phyloP scores from a whole-genome alignment of 1,140 invertebrate species.

The Brachionus rubens region DNA sequence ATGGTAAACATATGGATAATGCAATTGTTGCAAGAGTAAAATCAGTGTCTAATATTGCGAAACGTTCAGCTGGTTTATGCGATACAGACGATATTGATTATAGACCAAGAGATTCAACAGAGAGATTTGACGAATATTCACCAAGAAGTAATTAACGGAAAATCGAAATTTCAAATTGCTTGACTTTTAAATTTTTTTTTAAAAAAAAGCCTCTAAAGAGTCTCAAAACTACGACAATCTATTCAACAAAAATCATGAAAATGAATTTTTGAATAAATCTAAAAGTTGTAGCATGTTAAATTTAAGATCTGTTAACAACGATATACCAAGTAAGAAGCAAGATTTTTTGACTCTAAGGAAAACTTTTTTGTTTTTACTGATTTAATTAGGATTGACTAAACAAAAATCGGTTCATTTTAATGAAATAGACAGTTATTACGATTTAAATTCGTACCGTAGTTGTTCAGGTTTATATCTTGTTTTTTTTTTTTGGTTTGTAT shows the following conservation, averaged over 20 bases:
- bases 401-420: slow-evolving; percentile 38
- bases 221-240: neutral
- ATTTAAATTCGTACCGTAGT: slow-evolving; percentile 39
- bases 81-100: neutral
- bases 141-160: too few species aligned
- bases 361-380: neutral
- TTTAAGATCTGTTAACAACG: slow-evolving; percentile 10
- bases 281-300: slow-evolving; percentile 41
- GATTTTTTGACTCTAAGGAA: neutral
- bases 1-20: neutral
- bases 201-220: neutral
- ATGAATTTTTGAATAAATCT: slow-evolving; percentile 17
- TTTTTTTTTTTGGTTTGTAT: neutral
- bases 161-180: too few species aligned
- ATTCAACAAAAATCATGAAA: neutral
- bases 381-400: slow-evolving; percentile 7
- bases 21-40: neutral
- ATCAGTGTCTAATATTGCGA: slow-evolving; percentile 14
- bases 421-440: slow-evolving; percentile 30
- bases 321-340: neutral
- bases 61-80: neutral
- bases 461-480: slow-evolving; percentile 23
- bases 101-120: neutral
- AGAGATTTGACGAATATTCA: neutral
- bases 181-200: neutral